Evolutionary conservation across 2,113 vertebrate species (phyloP), one percentile per base, ranked within the genome.

Genomic region (Albula glossodonta): DNA sequence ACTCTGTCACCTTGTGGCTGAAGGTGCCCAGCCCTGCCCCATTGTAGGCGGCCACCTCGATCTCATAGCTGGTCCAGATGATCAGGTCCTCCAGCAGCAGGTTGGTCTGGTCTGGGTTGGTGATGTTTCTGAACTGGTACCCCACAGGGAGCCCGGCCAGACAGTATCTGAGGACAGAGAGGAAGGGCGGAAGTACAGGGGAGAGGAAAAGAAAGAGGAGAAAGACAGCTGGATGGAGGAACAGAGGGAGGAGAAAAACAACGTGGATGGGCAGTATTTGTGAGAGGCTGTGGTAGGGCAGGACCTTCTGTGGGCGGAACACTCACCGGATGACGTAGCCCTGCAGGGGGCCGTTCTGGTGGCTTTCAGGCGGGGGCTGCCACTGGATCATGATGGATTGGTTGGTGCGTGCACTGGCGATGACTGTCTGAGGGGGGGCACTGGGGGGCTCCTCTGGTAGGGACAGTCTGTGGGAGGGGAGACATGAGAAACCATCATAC

Each of bases 41-140:
- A 83, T 99, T 99, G 93, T 98, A 99, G 0, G 98, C 98, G 0
- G 98, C 98, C 91, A 99, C 98, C 91, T 98, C 97, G 0, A 99
- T 99, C 95, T 99, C 98, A 0, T 99, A 99, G 93, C 99, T 99
- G 93, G 98, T 99, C 98, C 98, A 99, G 88, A 99, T 99, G 95
- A 99, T 99, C 91, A 99, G 97, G 60, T 99, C 98, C 91, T 99
- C 98, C 90, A 99, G 95, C 5, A 99, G 94, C 78, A 99, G 94
- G 88, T 97, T 99, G 91, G 95, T 99, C 88, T 98, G 96, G 0
- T 99, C 98, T 0, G 97, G 96, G 0, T 95, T 98, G 5, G 96
- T 99, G 93, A 99, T 98, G 93, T 99, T 99, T 92, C 97, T 98
- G 88, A 98, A 98, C 93, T 99, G 98, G 91, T 98, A 99, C n/a